phyloP scores from a whole-genome alignment of 2,888 invertebrate genomes.

The Serripes groenlandicus region DNA sequence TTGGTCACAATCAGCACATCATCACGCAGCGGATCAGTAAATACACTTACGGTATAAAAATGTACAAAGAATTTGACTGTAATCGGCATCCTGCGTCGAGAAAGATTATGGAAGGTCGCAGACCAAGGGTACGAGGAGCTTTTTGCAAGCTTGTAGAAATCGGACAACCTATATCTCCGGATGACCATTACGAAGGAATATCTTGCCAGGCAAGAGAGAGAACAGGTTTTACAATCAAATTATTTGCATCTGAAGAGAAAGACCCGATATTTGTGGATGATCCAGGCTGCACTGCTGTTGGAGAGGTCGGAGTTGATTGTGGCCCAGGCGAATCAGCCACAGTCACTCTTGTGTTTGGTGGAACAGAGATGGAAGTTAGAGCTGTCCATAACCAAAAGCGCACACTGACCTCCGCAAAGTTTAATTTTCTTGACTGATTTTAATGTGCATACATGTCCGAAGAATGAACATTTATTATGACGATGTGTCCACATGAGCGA shows the following conservation, averaged over 20 bases:
- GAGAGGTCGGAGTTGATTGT: slow-evolving; percentile 43
- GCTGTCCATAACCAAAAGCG: slow-evolving; percentile 42
- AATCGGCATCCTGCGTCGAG: slow-evolving; percentile 16
- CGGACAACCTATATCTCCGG: slow-evolving; percentile 28
- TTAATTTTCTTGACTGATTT: slow-evolving; percentile 52
- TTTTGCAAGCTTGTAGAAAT: slow-evolving; percentile 50
- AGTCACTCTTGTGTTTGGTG: slow-evolving; percentile 56
- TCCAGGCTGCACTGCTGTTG: slow-evolving; percentile 26
- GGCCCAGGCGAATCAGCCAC: slow-evolving; percentile 34
- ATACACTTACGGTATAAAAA: slow-evolving; percentile 53
- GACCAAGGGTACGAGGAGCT: too few relatives aligned
- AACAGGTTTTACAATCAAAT: slow-evolving; percentile 12
- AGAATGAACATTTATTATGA: too few relatives aligned
- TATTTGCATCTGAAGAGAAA: slow-evolving; percentile 45
- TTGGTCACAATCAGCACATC: slow-evolving; percentile 41
- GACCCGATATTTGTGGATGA: slow-evolving; percentile 50
- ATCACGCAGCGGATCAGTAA: slow-evolving; percentile 42
- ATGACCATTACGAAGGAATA: background rate
- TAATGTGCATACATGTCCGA: too few relatives aligned
- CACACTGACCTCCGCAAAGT: slow-evolving; percentile 27
- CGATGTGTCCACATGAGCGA: too few relatives aligned
- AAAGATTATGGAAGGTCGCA: too few relatives aligned
- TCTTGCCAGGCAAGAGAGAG: background rate
- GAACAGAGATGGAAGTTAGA: slow-evolving; percentile 56
- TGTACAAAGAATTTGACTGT: background rate